Base-by-base conservation (phyloP, 1,140 invertebrate genomes). In the Formica selysi region DNA sequence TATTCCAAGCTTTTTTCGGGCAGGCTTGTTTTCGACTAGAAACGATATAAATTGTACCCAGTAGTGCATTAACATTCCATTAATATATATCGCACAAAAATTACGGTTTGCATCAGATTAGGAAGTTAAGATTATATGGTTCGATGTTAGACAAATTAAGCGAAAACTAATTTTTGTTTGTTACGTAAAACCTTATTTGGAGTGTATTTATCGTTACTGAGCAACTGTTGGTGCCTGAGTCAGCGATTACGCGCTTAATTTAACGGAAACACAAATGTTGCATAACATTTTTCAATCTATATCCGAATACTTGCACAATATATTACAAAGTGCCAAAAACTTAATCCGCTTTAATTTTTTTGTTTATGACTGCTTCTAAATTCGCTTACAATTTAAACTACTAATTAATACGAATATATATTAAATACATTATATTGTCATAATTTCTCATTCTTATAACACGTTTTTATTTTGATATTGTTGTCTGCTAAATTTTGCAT, bases 221-320 rank as follows among this genome's bases (percentile, higher is more conserved):
- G 11, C 32, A 26, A 73, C 11, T 22, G 38, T 54, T 68, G 41
- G 13, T 38, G 16, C 13, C 79, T 36, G 38, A 74, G 29, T 73
- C 68, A 62, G 79, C 26, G 54, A 62, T 83, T 83, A 83, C 2
- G 8, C 11, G 26, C 4, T 11, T 83, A 83, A 83, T 83, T 83
- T 48, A 74, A 29, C 36, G 19, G 68, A 83, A 83, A 83, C 26
- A 22, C 11, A 74, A 62, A 48, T 62, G 4, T 36, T 38, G 68
- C 38, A 48, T 62, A 83, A 74, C 54, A 81, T 83, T 83, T 74
- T 83, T 83, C 29, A 11, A 44, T 59, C 38, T 19, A 32, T 29
- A 41, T 36, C 0, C 3, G 41, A 36, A 38, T 5, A 29, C 26
- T 26, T 8, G n/a, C 26, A 0, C 13, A 16, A 44, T 61, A 74